Percentiles rank a stretch among this genome's conserved stretches.
phyloP scores from a whole-genome alignment of 2,113 vertebrate species.

The zebrafish (Danio rerio) region GRCz12tu NC_133179.1:15959501-15960000 shows the following conservation, averaged over 20 bases:
- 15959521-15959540: neutral
- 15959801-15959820: conserved; percentile 47
- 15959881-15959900: conserved; percentile 36
- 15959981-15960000: conserved; percentile 50
- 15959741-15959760: conserved; percentile 10
- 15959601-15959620: conserved; percentile 3
- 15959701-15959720: conserved; percentile 29
- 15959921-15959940: conserved; percentile 48
- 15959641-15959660: conserved; percentile 26
- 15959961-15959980: conserved; percentile 37
- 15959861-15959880: conserved; percentile 36
- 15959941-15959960: conserved; percentile 32
- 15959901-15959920: conserved; percentile 46
- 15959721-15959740: conserved; percentile 3
- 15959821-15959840: conserved; percentile 41
- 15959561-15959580: conserved; percentile 23
- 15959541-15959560: conserved; percentile 4
- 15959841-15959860: conserved; percentile 45
- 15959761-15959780: neutral
- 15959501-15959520: neutral
- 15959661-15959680: neutral
- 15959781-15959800: conserved; percentile 30
- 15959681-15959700: conserved; percentile 5
- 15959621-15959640: conserved; percentile 18
- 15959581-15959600: conserved; percentile 20